phyloP scores from a whole-genome alignment of 2,888 invertebrate species.

The Pristionchus mayeri region DNA sequence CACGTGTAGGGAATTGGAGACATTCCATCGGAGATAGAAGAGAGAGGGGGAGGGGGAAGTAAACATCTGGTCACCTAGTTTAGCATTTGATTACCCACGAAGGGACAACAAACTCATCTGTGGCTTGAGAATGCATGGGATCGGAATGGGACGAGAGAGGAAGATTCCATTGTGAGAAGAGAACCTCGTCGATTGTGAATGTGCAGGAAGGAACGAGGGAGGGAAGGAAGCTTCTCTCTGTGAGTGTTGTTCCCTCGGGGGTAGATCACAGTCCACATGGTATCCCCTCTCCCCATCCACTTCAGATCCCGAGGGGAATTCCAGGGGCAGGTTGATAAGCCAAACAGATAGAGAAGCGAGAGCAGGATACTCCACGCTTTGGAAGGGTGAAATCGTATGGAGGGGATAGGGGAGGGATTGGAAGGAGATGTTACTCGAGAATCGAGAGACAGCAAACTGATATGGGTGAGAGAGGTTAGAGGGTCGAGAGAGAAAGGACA shows the following conservation, averaged over 20 bases:
- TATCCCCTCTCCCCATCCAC: slow-evolving; percentile 5
- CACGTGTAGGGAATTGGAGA: slow-evolving; percentile 44
- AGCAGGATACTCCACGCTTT: slow-evolving; percentile 34
- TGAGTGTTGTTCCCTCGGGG: background rate
- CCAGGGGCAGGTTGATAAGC: slow-evolving; percentile 22
- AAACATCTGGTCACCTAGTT: slow-evolving; percentile 20
- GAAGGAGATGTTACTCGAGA: slow-evolving; percentile 30
- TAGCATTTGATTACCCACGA: background rate
- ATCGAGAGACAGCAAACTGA: slow-evolving; percentile 39
- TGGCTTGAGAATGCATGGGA: background rate
- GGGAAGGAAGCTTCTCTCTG: background rate
- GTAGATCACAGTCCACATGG: slow-evolving; percentile 33
- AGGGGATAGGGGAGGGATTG: background rate
- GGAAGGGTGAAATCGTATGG: background rate
- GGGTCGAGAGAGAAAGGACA: background rate
- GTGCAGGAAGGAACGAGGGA: background rate
- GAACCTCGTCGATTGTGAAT: too few relatives aligned
- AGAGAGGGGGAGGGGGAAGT: background rate
- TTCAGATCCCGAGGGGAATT: slow-evolving; percentile 38
- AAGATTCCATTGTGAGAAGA: slow-evolving; percentile 32
- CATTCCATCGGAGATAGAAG: slow-evolving; percentile 1
- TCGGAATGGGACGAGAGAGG: background rate
- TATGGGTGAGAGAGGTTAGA: slow-evolving; percentile 33
- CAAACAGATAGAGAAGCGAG: slow-evolving; percentile 25
- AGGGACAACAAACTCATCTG: background rate